Conservation (phyloP, 2,113 vertebrate genomes). For the Ceyx cyanopectus region DNA sequence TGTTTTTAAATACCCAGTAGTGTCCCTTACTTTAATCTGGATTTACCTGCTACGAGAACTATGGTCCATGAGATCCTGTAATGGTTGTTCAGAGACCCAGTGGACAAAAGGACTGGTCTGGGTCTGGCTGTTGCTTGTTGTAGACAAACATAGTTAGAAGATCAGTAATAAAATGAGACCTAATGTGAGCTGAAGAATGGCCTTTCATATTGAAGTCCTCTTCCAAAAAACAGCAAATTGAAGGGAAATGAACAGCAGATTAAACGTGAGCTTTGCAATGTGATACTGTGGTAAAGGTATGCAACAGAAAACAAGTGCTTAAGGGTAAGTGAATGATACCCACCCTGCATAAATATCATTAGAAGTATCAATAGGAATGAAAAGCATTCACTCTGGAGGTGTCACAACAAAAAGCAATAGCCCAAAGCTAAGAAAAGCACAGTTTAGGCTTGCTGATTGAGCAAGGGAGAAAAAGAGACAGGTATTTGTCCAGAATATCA, state of each 20-base stretch:
- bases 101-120: not conserved
- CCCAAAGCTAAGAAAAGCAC: constrained; percentile 35
- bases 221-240: not conserved
- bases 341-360: not conserved
- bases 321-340: not conserved
- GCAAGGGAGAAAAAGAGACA: not conserved
- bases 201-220: not conserved
- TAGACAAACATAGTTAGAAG: not conserved
- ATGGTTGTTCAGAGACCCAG: not conserved
- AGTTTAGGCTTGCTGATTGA: not conserved
- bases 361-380: constrained; percentile 20
- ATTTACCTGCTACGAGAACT: not conserved
- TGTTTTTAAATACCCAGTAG: not conserved
- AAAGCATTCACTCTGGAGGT: constrained; percentile 5
- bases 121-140: not conserved
- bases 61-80: not conserved
- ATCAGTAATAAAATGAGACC: not conserved
- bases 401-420: constrained; percentile 14
- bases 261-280: not conserved
- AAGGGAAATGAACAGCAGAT: not conserved
- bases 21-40: not conserved
- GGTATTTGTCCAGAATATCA: not conserved
- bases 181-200: not conserved
- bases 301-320: not conserved
- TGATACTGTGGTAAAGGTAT: not conserved